phyloP scores from a whole-genome alignment of 2,888 invertebrate genomes.

The Sceliomorpha sp. region DNA sequence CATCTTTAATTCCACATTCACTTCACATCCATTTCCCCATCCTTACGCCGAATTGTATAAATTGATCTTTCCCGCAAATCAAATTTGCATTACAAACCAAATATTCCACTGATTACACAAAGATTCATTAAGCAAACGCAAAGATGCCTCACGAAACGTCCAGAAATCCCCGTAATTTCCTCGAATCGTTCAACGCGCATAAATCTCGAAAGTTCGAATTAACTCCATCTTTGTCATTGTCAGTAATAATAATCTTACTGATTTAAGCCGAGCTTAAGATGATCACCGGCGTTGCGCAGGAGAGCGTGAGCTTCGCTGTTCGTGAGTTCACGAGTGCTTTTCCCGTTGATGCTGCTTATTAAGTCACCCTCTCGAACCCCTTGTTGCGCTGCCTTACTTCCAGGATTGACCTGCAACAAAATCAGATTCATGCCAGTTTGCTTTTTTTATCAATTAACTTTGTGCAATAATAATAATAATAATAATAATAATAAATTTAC shows the following conservation, averaged over 20 bases:
- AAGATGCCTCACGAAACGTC: too few species aligned
- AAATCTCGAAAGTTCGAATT: constrained; percentile 31
- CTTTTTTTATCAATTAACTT: too few species aligned
- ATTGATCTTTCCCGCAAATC: too few species aligned
- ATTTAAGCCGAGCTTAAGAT: constrained; percentile 86
- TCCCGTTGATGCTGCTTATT: constrained; percentile 89
- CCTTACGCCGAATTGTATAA: too few species aligned
- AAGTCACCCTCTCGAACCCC: constrained; percentile 91
- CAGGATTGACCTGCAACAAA: constrained; percentile 89
- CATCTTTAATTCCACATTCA: too few species aligned
- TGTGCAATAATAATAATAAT: too few species aligned
- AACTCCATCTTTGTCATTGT: constrained; percentile 41
- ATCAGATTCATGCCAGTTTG: constrained; percentile 28
- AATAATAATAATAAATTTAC: too few species aligned
- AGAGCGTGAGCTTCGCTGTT: constrained; percentile 88
- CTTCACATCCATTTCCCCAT: too few species aligned
- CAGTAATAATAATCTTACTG: constrained; percentile 83
- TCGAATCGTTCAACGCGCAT: constrained; percentile 13
- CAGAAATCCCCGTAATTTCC: too few species aligned
- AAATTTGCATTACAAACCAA: too few species aligned
- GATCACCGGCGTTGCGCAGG: constrained; percentile 86
- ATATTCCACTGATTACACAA: too few species aligned
- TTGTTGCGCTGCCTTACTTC: constrained; percentile 90
- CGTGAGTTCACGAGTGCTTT: constrained; percentile 85
- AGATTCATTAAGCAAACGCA: too few species aligned